These are phyloP conservation scores for Antedon mediterranea DNA, from an alignment of 53 echinoderm and acorn worm species.

Conservation along the genomic window DNA sequence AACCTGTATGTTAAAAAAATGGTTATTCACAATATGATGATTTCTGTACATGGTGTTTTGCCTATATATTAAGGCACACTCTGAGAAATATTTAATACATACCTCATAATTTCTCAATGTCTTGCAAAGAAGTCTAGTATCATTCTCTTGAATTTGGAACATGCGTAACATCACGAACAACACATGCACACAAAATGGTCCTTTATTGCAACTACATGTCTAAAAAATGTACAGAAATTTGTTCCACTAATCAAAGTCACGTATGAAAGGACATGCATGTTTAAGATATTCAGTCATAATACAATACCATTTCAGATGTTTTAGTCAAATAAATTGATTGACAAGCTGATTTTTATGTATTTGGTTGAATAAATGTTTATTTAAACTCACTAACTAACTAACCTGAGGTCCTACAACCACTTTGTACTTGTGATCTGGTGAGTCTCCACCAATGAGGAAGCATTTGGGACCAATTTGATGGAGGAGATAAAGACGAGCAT, in stretches of 20 bases:
- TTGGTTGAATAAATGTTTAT: too few species aligned
- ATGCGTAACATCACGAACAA: slow-evolving; percentile 94
- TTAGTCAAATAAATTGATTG: too few species aligned
- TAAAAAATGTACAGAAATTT: too few species aligned
- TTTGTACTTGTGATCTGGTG: slow-evolving; percentile 89
- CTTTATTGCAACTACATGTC: slow-evolving; percentile 91
- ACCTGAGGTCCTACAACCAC: slow-evolving; percentile 95
- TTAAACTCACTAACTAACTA: too few species aligned
- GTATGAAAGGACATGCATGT: background rate
- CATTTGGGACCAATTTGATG: slow-evolving; percentile 91
- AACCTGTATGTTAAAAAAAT: background rate
- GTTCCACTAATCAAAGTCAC: too few species aligned
- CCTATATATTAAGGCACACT: too few species aligned
- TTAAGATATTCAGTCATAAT: background rate
- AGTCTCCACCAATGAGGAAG: slow-evolving; percentile 88
- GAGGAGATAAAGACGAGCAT: slow-evolving; percentile 75
- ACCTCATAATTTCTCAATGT: slow-evolving; percentile 92
- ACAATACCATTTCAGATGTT: background rate
- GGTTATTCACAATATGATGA: too few species aligned
- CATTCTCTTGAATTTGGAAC: slow-evolving; percentile 61
- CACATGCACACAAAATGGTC: slow-evolving; percentile 82
- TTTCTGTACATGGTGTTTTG: too few species aligned
- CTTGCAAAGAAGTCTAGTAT: slow-evolving; percentile 60
- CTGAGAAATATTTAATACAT: background rate
- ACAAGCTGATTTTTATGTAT: too few species aligned